Percentiles rank a stretch among this genome's conserved stretches.
Evolutionary conservation across 1,140 invertebrate genomes (phyloP).

Genomic region (Paraescarpia echinospica): DNA sequence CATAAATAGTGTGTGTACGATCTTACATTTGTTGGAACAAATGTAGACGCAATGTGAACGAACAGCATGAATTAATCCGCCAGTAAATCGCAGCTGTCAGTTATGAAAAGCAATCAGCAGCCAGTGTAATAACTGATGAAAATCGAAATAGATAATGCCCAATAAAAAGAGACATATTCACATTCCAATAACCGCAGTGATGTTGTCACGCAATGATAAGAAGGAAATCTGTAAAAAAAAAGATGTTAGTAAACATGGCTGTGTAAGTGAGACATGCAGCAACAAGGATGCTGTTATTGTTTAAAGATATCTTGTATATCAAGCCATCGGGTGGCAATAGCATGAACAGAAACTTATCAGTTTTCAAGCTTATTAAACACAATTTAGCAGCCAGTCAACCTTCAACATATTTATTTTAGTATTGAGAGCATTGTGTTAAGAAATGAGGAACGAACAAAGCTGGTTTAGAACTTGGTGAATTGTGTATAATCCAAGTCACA

Average conservation of each 20-base stretch:
- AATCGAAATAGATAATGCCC: neutral
- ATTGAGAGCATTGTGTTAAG: too few species aligned
- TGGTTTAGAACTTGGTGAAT: neutral
- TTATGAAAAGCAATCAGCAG: neutral
- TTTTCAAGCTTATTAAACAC: too few species aligned
- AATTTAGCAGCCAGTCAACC: too few species aligned
- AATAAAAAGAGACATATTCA: neutral
- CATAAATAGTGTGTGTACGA: too few species aligned
- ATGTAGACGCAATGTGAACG: neutral
- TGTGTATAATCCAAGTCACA: neutral
- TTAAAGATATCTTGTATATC: too few species aligned
- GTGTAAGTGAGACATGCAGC: neutral
- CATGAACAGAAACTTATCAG: too few species aligned
- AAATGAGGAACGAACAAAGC: too few species aligned
- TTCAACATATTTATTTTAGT: too few species aligned
- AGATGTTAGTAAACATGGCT: neutral
- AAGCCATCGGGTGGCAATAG: too few species aligned
- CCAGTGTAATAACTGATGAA: neutral
- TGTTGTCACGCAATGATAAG: neutral
- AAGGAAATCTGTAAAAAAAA: neutral
- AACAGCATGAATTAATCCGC: neutral
- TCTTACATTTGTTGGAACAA: neutral
- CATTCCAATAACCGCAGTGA: neutral
- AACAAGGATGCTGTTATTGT: neutral
- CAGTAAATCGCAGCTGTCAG: neutral